Conservation (phyloP, 1,140 invertebrate genomes). For the Lordiphosa collinella region DNA sequence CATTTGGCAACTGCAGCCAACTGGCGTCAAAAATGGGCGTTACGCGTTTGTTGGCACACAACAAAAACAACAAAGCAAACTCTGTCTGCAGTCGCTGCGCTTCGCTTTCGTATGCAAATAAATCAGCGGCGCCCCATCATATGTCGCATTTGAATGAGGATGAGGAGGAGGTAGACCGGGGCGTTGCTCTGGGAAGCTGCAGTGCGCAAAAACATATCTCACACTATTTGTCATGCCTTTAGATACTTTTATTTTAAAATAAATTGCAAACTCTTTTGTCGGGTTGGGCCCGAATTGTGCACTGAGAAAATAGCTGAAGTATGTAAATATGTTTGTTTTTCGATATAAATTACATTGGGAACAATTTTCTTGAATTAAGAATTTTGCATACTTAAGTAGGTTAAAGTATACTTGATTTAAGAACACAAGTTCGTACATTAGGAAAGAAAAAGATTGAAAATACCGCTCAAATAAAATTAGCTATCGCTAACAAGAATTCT, state of each 20-base stretch:
- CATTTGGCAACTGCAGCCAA: slow-evolving; percentile 38
- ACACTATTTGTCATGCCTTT: slow-evolving; percentile 73
- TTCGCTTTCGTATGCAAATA: slow-evolving; percentile 78
- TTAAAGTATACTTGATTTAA: too few species aligned
- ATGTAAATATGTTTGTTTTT: too few species aligned
- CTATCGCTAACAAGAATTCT: too few species aligned
- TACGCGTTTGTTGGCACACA: slow-evolving; percentile 7
- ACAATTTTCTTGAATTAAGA: too few species aligned
- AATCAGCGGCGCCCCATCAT: slow-evolving; percentile 71
- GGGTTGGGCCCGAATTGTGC: slow-evolving; percentile 1
- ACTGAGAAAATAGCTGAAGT: too few species aligned
- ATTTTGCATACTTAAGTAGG: too few species aligned
- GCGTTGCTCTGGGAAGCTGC: slow-evolving; percentile 31
- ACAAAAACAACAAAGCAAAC: slow-evolving; percentile 9
- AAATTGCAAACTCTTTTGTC: slow-evolving; percentile 74
- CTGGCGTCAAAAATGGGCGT: slow-evolving; percentile 72
- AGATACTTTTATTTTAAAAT: slow-evolving; percentile 76
- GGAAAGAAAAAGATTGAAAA: too few species aligned
- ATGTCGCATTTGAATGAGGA: slow-evolving; percentile 48
- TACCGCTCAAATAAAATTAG: too few species aligned
- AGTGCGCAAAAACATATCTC: slow-evolving; percentile 74
- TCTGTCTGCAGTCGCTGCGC: slow-evolving; percentile 44
- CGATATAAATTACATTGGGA: too few species aligned
- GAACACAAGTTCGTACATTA: too few species aligned
- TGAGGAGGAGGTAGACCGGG: slow-evolving; percentile 1